These are phyloP conservation scores for Piprites chloris DNA, from an alignment of 2,113 vertebrate genomes.

Conservation along the genomic window DNA sequence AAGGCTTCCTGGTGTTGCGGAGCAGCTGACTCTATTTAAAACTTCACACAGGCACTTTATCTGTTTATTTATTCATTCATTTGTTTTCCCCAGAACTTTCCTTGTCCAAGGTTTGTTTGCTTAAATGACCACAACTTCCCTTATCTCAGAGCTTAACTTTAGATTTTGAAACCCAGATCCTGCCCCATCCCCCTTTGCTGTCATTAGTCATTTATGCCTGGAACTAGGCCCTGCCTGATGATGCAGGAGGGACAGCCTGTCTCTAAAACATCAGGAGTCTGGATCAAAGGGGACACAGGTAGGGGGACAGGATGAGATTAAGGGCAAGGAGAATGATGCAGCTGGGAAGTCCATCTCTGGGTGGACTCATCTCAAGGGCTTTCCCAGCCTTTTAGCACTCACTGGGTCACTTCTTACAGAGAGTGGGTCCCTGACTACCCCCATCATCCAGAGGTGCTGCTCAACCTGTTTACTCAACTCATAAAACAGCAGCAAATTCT, in stretches of 20 bases:
- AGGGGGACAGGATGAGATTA: not conserved
- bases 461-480: not conserved
- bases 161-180: not conserved
- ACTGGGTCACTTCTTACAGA: not conserved
- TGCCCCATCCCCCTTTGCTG: not conserved
- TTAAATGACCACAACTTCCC: not conserved
- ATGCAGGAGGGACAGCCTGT: not conserved
- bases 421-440: not conserved
- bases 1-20: slow-evolving; percentile 9
- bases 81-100: not conserved
- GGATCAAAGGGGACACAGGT: rapidly evolving
- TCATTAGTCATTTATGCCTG: not conserved
- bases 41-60: not conserved
- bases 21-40: slow-evolving; percentile 3
- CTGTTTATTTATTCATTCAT: slow-evolving; percentile 8
- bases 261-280: not conserved
- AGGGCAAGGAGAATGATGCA: not conserved
- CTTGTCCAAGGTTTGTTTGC: not conserved
- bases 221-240: not conserved
- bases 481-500: not conserved
- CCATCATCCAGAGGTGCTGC: not conserved
- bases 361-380: not conserved
- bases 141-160: not conserved
- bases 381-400: not conserved
- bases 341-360: not conserved